phyloP scores from a whole-genome alignment of 2,113 vertebrate species.

The Argyrosomus japonicus region DNA sequence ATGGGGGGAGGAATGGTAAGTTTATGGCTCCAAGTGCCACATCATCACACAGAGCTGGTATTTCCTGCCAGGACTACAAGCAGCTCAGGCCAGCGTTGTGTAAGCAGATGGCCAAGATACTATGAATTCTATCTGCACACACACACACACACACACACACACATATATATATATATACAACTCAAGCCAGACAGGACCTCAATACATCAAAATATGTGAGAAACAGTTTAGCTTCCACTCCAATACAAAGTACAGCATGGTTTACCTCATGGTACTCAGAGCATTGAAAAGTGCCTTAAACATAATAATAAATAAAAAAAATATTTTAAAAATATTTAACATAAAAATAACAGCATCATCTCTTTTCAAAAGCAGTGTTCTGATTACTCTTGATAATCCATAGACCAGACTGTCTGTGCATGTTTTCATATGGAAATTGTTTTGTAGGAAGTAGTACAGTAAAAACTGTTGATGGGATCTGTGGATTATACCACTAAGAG shows the following conservation, averaged over 20 bases:
- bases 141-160: conserved; percentile 1
- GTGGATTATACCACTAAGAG: no score
- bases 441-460: no score
- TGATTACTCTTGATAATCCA: no score
- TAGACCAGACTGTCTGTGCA: background rate
- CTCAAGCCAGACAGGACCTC: background rate
- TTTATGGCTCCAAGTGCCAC: conserved; percentile 79
- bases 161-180: no score
- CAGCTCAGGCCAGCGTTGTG: conserved; percentile 57
- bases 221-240: background rate
- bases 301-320: no score
- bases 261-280: background rate
- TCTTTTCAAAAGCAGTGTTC: background rate
- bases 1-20: conserved; percentile 48
- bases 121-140: conserved; percentile 44
- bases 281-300: background rate
- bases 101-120: conserved; percentile 72
- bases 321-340: no score
- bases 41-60: conserved; percentile 78
- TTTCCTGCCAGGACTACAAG: conserved; percentile 73
- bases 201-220: background rate
- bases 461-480: no score
- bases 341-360: no score
- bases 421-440: background rate
- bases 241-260: background rate